A percentile compares a stretch with the other conserved stretches of the same genome.
These are phyloP conservation scores for Papilio aristodemus DNA, from an alignment of 1,140 invertebrate genomes.

Conservation along the genomic window DNA sequence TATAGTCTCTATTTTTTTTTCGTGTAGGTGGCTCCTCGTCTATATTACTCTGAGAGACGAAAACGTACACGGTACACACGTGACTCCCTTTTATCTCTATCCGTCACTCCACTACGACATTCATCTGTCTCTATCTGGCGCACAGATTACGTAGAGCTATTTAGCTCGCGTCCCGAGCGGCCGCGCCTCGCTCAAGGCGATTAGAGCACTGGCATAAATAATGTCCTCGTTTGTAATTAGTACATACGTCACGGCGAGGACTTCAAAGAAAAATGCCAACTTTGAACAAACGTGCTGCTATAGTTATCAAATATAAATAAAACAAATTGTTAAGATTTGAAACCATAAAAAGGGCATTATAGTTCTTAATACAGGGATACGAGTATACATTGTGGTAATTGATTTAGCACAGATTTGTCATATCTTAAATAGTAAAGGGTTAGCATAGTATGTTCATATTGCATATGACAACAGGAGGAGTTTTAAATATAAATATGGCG, in stretches of 20 bases:
- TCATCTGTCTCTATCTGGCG: conserved; percentile 34
- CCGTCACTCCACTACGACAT: conserved; percentile 35
- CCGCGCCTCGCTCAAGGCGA: conserved; percentile 37
- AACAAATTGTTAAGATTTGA: not conserved
- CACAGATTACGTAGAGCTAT: conserved; percentile 36
- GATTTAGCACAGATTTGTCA: too few species aligned
- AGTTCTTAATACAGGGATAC: too few species aligned
- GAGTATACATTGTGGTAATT: too few species aligned
- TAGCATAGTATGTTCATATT: too few species aligned
- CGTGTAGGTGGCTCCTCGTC: too few species aligned
- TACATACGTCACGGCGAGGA: conserved; percentile 38
- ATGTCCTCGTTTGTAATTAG: conserved; percentile 44
- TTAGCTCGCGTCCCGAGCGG: conserved; percentile 31
- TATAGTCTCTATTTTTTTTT: too few species aligned
- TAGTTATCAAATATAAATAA: not conserved
- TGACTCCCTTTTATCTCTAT: conserved; percentile 32
- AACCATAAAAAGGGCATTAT: not conserved
- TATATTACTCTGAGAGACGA: not conserved
- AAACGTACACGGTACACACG: conserved; percentile 17
- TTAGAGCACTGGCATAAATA: conserved; percentile 40
- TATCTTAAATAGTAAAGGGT: too few species aligned
- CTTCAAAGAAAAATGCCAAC: conserved; percentile 25
- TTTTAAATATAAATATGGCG: too few species aligned
- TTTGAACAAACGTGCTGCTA: conserved; percentile 11
- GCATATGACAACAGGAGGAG: too few species aligned